Evolutionary conservation across 92 coral and sea anemone genomes (phyloP), one percentile per base, ranked within the genome.

Genomic region (Diadumene lineata): DNA sequence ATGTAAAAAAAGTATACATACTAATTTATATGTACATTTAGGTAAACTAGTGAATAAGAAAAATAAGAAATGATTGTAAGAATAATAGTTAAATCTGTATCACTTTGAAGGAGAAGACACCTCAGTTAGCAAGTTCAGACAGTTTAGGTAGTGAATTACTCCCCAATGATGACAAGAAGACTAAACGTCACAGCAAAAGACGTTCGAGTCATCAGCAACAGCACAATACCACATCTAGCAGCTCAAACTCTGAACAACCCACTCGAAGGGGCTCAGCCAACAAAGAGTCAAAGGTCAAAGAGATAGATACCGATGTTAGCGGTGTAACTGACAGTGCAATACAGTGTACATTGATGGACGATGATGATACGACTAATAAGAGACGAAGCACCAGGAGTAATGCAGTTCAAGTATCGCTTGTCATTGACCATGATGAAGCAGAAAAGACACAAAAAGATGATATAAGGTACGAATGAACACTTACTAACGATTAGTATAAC

Each of bases 321-420:
- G 44, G 11, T 46, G 66, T 61, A 44, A 55, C 70, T 31, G 81
- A 77, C 24, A 77, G 51, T 66, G 81, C 73, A 19, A 74, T 77
- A 22, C 81, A 77, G 66, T 77, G 81, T 32, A 77, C 68, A 21
- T 29, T 77, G 0, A 38, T 77, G 25, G 66, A 66, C 56, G 64
- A 77, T 7, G 28, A 66, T 11, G n/a, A 66, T 58, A 28, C 18
- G 7, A 7, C 64, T 29, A 17, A 71, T 53, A 50, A 13, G 34
- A n/a, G 7, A 17, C 0, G 30, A 31, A 51, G 67, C 33, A 24
- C 68, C 17, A 66, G 60, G 28, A 66, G 11, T 55, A 51, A 71
- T 62, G 88, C 72, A 10, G 78, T 84, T 11, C 88, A 84, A 53
- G 88, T 84, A 17, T 62, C 88, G 43, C 28, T 50, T 67, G 56